phyloP scores from a whole-genome alignment of 2,797 vertebrate species.

The Cottoperca gobio region DNA sequence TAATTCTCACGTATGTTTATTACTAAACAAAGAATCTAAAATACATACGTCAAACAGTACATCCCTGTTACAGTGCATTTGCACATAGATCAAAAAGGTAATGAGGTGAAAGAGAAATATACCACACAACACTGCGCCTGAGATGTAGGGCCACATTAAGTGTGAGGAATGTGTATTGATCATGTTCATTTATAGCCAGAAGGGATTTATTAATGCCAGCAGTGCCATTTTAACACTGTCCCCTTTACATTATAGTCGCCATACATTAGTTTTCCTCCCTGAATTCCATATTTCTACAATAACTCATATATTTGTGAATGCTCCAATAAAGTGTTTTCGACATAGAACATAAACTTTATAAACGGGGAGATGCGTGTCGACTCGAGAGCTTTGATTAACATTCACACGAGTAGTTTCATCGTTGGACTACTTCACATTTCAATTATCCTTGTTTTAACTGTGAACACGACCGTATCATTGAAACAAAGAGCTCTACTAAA shows the following conservation, averaged over 20 bases:
- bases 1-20: background rate
- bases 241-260: constrained; percentile 7
- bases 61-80: background rate
- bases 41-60: background rate
- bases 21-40: background rate
- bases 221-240: background rate
- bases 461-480: background rate
- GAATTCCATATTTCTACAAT: background rate
- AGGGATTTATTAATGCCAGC: constrained; percentile 7
- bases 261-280: background rate
- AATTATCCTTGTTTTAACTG: background rate
- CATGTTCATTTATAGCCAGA: no score
- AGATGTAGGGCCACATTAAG: background rate
- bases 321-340: background rate
- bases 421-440: background rate
- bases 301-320: constrained; percentile 22
- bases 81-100: constrained; percentile 4
- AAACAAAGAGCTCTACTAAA: background rate
- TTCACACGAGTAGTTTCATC: background rate
- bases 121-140: constrained; percentile 9
- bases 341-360: background rate
- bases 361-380: constrained; percentile 1
- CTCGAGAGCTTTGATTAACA: background rate
- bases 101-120: background rate
- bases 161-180: background rate